Percentiles rank a stretch among this genome's conserved stretches.
These are phyloP conservation scores for Procambarus clarkii DNA, from an alignment of 1,140 invertebrate species.

Conservation along the genomic window DNA sequence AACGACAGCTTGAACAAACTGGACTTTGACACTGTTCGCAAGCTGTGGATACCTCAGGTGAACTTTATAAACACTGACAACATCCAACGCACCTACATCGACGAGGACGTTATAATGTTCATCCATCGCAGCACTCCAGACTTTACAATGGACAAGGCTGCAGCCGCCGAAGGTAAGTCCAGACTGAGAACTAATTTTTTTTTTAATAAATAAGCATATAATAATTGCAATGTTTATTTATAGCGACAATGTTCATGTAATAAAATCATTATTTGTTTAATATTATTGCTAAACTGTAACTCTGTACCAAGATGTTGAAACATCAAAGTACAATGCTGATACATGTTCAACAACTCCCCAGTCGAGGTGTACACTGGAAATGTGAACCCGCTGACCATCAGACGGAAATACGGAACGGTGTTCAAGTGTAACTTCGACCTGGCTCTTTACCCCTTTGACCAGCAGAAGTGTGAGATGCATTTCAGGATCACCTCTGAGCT, in stretches of 20 bases:
- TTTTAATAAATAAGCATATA: neutral
- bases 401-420: constrained; percentile 49
- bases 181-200: neutral
- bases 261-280: too few relatives aligned
- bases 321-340: neutral
- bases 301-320: too few relatives aligned
- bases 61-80: constrained; percentile 55
- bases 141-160: constrained; percentile 30
- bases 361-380: constrained; percentile 46
- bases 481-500: constrained; percentile 49
- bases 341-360: neutral
- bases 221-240: too few relatives aligned
- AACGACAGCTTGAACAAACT: constrained; percentile 49
- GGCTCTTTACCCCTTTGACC: constrained; percentile 52
- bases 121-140: neutral
- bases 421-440: constrained; percentile 59
- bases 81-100: constrained; percentile 45
- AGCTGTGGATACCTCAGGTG: constrained; percentile 47
- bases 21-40: constrained; percentile 7
- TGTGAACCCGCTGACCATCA: constrained; percentile 46
- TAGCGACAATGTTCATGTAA: too few relatives aligned
- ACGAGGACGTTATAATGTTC: constrained; percentile 47
- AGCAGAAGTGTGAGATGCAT: constrained; percentile 52
- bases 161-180: constrained; percentile 29
- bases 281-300: too few relatives aligned